Base-by-base conservation (phyloP, 2,797 vertebrate species). In the Taeniopygia guttata region DNA sequence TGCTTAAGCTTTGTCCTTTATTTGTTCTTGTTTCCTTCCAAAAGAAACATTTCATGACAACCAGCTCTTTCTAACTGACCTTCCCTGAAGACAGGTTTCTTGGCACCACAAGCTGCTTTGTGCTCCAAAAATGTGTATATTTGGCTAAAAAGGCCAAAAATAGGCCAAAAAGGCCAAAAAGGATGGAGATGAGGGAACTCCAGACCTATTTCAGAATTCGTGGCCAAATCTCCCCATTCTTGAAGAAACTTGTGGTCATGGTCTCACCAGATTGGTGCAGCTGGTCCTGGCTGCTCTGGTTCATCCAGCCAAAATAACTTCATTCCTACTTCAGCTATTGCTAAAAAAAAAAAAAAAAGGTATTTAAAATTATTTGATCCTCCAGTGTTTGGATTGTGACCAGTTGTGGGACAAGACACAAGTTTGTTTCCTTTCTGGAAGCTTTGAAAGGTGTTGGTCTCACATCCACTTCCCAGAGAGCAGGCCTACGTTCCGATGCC, bases 361-460 rank as follows among this genome's bases (percentile, higher is more conserved):
- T 29, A 26, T 34, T 78, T 45, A 17, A 81, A 81, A 63, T 25
- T 7, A 34, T 60, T 67, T n/a, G 40, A 81, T 62, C 34, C 32
- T 21, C 14, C 38, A 9, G 4, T 10, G 15, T 64, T 51, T 78
- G 83, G 32, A 54, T 15, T 78, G 46, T 3, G 5, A 76, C 25
- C 74, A 82, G 22, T 22, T 93, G 43, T 54, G 52, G 81, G 74
- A 66, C 51, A 76, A 92, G 90, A 87, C 86, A 55, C 0, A 5
- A 89, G 67, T 74, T 45, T 25, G 63, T 54, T 55, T 93, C 72
- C 72, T 89, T 49, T 75, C 45, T n/a, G 34, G 77, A 73, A 74
- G 56, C 82, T 83, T 72, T 68, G 66, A 60, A 91, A 94, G 91
- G 93, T 91, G 93, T 80, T 94, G 93, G 60, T 93, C 49, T 91